Evolutionary conservation across 92 coral and sea anemone species (phyloP).

Genomic region (Metridium senile): DNA sequence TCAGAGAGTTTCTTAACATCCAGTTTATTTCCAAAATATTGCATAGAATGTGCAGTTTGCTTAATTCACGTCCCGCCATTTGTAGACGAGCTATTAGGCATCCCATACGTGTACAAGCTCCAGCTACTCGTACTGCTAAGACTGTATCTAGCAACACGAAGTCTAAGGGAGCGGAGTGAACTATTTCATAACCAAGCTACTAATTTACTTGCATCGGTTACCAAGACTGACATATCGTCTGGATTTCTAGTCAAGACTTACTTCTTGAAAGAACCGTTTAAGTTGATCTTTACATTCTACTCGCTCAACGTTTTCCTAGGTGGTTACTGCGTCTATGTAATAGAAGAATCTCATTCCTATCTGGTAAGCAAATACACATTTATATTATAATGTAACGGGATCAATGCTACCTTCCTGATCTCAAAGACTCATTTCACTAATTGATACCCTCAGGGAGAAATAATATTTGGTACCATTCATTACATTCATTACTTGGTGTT

Average conservation of each 20-base stretch:
- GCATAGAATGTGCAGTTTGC: constrained; percentile 69
- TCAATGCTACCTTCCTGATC: background rate
- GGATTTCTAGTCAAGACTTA: constrained; percentile 85
- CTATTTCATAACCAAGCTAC: constrained; percentile 87
- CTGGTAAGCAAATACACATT: too few relatives aligned
- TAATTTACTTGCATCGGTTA: constrained; percentile 87
- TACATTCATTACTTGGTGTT: background rate
- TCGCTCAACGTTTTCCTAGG: constrained; percentile 91
- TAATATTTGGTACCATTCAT: background rate
- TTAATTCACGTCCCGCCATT: constrained; percentile 90
- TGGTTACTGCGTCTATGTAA: constrained; percentile 84
- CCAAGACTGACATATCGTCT: constrained; percentile 88
- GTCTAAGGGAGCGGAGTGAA: constrained; percentile 83
- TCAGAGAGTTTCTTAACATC: constrained; percentile 80
- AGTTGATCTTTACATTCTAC: constrained; percentile 77
- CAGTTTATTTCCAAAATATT: constrained; percentile 58
- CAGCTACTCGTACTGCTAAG: constrained; percentile 87
- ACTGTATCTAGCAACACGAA: constrained; percentile 78
- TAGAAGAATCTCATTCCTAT: constrained; percentile 80
- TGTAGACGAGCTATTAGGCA: constrained; percentile 63
- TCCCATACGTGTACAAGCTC: constrained; percentile 82
- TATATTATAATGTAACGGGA: too few relatives aligned
- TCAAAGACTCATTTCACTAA: background rate
- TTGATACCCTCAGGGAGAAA: background rate
- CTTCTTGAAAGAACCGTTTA: constrained; percentile 87